Base-by-base conservation (phyloP, 2,113 vertebrate genomes). In the Aplodontia rufa region DNA sequence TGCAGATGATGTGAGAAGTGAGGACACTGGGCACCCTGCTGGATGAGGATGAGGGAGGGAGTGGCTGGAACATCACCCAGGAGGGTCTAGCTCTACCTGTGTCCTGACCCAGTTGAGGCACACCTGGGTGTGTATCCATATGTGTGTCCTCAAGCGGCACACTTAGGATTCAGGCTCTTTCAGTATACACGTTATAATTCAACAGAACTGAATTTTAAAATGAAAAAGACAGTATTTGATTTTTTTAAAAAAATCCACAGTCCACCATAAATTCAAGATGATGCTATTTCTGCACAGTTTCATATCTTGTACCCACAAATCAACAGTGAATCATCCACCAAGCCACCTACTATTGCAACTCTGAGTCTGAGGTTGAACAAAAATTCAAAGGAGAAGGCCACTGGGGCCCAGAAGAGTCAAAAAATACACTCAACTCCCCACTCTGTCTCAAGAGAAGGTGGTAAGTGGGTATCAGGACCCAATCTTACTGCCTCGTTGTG, bases 81-180 rank as follows among this genome's bases (percentile, higher is more conserved):
- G 53, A 78, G 20, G 40, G 22, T 74, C 35, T 30, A 10, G 37
- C 3, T 3, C 53, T 16, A 7, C 11, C 72, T 75, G 24, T 28
- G 66, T 91, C 83, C 83, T 79, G 47, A 86, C 10, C 40, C 51
- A 30, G 30, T 53, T 3, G 40, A 32, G 17, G 28, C 11, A 35
- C 3, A 1, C 32, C 0, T 0, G 22, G 28, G 8, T 19, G 14
- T 5, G 7, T 8, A 3, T 51, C 79, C 37, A 28, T 16, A 47
- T 12, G 9, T 53, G 32, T 8, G 26, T 64, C 53, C 40, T 83
- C 51, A 37, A 22, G 10, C 11, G 79, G 8, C 6, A 8, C 8
- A 11, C 8, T 60, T 35, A 17, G 10, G 12, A 76, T 83, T 4
- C 30, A n/a, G 69, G 20, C 24, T 84, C 24, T 87, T 87, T 60